A percentile compares a stretch with the other conserved stretches of the same genome.
Conservation (phyloP, 2,888 invertebrate species). For the Sesia bembeciformis region DNA sequence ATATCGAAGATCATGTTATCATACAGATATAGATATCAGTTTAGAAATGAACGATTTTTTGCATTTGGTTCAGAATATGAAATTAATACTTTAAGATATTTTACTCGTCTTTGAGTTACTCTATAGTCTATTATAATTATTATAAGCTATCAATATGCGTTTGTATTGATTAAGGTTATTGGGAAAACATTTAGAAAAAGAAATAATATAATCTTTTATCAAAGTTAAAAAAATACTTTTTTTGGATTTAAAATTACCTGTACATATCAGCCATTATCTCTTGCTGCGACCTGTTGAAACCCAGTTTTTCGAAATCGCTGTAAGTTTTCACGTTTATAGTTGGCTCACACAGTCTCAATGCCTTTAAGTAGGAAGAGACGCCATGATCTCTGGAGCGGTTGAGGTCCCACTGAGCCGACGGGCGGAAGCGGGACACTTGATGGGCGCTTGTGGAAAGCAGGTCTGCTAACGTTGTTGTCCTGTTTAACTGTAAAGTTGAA, state of each 20-base stretch:
- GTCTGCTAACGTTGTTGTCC: slow-evolving; percentile 74
- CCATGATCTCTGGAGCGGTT: slow-evolving; percentile 84
- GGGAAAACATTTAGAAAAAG: background rate
- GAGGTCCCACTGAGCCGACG: slow-evolving; percentile 62
- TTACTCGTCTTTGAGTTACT: slow-evolving; percentile 1
- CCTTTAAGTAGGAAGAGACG: slow-evolving; percentile 81
- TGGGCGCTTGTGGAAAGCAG: slow-evolving; percentile 79
- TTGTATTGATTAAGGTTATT: background rate
- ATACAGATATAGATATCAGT: too few species aligned
- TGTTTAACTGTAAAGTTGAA: slow-evolving; percentile 63
- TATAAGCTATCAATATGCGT: too few species aligned
- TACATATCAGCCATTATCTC: slow-evolving; percentile 80
- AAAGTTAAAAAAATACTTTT: background rate
- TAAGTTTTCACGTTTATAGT: slow-evolving; percentile 68
- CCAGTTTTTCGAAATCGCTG: slow-evolving; percentile 72
- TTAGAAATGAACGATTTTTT: background rate
- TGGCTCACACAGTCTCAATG: slow-evolving; percentile 78
- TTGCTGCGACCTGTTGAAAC: slow-evolving; percentile 73
- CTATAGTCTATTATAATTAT: background rate
- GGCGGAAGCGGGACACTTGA: slow-evolving; percentile 73
- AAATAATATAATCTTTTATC: too few species aligned
- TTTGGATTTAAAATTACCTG: slow-evolving; percentile 45
- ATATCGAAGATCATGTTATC: too few species aligned
- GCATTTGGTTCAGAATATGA: background rate
- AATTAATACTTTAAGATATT: background rate